Evolutionary conservation across 2,797 vertebrate species (phyloP), one percentile per base, ranked within the genome.

Genomic region (Cirrhinus mrigala): DNA sequence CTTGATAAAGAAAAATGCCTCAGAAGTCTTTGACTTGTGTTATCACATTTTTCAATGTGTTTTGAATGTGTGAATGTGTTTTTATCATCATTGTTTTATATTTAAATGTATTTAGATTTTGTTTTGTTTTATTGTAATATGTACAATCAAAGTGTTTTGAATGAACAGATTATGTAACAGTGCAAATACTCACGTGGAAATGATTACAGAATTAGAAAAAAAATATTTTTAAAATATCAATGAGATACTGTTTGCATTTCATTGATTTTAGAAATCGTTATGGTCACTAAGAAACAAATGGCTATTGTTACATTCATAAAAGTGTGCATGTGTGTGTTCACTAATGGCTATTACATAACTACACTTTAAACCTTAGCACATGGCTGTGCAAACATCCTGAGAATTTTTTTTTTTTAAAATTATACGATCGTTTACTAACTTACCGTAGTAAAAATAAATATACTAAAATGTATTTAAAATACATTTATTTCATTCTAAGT

Each of bases 271-370:
- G 20, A 79, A 79, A 62, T 48, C n/a, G 0, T 62, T 46, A 20
- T 1, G 24, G 22, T 46, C 16, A 27, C 77, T 62, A 27, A 62
- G 76, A 22, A 24, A 58, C 54, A 79, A 48, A 48, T 48, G 4
- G 40, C 16, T 64, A 12, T 64, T 62, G 20, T 44, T 24, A 44
- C 14, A 24, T 76, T 78, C 24, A 58, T 58, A 33, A 60, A 40
- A 4, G 11, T 50, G 52, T 1, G 29, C 18, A 4, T 58, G 74
- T 22, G 60, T 64, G 18, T 80, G 46, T 80, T 80, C 20, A 52
- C 18, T 50, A 52, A 81, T 50, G 40, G 22, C 48, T 22, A 24
- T 81, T 56, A 68, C 48, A 54, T 70, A 69, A 56, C 79, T 68
- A 54, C 33, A 54, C 20, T 54, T 69, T 54, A 24, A 33, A 52